Evolutionary conservation across 2,797 vertebrate genomes (phyloP).

Genomic region (Paramormyrops hopkinsi): DNA sequence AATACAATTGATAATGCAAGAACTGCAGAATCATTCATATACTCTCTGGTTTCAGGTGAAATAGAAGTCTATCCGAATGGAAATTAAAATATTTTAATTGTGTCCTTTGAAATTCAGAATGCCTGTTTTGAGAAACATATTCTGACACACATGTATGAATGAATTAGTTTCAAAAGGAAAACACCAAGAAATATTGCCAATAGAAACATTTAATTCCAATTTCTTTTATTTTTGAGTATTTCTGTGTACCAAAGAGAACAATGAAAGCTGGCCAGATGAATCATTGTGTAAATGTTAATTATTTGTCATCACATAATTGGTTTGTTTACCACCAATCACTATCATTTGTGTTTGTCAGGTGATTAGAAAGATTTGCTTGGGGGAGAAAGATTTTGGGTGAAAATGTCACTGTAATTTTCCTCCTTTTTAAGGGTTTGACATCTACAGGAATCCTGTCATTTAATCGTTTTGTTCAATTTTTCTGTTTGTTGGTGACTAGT

Average conservation of each 20-base stretch:
- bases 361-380: neutral
- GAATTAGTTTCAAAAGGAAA: neutral
- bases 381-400: neutral
- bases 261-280: neutral
- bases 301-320: conserved; percentile 15
- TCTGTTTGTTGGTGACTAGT: neutral
- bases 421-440: neutral
- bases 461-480: neutral
- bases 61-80: neutral
- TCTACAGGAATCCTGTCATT: neutral
- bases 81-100: neutral
- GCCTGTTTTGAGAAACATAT: neutral
- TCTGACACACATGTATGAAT: neutral
- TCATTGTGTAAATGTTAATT: neutral
- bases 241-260: neutral
- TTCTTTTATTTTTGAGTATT: neutral
- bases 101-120: neutral
- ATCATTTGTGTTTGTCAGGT: neutral
- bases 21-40: neutral
- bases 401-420: neutral
- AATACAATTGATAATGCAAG: neutral
- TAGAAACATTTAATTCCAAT: neutral
- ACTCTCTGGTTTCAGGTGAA: neutral
- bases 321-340: neutral
- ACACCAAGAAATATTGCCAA: neutral